Evolutionary conservation across 1,140 invertebrate species (phyloP).

Genomic region (Cydia fagiglandana): DNA sequence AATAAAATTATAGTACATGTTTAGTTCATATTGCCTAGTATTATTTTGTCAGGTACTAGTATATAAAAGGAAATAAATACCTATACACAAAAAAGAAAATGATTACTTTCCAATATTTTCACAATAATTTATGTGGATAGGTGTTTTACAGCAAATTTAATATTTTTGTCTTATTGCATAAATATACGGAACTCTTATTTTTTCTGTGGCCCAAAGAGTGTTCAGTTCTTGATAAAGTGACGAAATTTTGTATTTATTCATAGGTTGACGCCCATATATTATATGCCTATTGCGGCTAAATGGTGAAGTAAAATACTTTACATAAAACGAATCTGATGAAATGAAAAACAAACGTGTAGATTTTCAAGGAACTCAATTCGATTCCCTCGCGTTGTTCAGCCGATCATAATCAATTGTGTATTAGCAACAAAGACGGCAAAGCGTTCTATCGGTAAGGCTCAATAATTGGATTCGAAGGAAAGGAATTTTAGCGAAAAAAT

Average conservation of each 20-base stretch:
- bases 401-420: slow-evolving; percentile 33
- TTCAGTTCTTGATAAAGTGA: no score
- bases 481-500: slow-evolving; percentile 67
- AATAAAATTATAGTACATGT: slow-evolving; percentile 49
- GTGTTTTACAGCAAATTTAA: no score
- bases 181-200: no score
- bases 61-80: no score
- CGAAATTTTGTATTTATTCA: not conserved
- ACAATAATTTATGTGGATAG: no score
- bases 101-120: no score
- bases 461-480: slow-evolving; percentile 65
- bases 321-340: slow-evolving; percentile 19
- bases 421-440: slow-evolving; percentile 44
- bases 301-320: not conserved
- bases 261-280: not conserved
- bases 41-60: no score
- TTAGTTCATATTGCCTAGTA: not conserved
- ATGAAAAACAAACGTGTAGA: slow-evolving; percentile 30
- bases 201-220: no score
- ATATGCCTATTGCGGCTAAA: not conserved
- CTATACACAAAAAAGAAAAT: no score
- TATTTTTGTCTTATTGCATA: no score
- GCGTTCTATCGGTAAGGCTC: slow-evolving; percentile 58
- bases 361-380: slow-evolving; percentile 32
- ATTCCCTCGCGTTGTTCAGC: slow-evolving; percentile 33